Percentiles rank a stretch among this genome's conserved stretches.
Conservation (phyloP, 1,140 invertebrate species). For the Rhyacophila brunnea region DNA sequence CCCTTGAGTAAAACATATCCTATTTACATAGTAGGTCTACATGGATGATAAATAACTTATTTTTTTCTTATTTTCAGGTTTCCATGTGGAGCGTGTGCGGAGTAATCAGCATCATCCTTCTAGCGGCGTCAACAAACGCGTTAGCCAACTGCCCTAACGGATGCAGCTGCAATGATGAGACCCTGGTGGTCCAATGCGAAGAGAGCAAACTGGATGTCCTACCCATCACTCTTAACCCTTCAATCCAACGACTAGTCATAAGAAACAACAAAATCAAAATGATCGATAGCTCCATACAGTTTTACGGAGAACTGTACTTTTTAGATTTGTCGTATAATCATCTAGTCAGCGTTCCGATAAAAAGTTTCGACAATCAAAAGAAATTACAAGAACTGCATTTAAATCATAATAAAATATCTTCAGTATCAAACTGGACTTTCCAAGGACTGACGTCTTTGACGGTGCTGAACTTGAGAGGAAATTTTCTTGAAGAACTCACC, state of each 20-base stretch:
- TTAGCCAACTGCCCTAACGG: constrained; percentile 70
- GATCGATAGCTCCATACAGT: constrained; percentile 82
- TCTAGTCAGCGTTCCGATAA: constrained; percentile 72
- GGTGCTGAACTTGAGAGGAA: constrained; percentile 77
- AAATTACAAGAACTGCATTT: constrained; percentile 80
- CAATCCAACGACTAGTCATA: constrained; percentile 78
- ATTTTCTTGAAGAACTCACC: constrained; percentile 77
- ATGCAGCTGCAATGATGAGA: constrained; percentile 86
- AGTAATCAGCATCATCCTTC: constrained; percentile 11
- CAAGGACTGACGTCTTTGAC: constrained; percentile 73
- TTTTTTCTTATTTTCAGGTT: constrained; percentile 18
- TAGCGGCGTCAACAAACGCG: constrained; percentile 42
- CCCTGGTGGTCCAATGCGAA: constrained; percentile 81
- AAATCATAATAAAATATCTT: constrained; percentile 81
- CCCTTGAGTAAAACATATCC: too few species aligned
- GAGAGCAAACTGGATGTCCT: constrained; percentile 83
- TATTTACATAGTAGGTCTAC: too few species aligned
- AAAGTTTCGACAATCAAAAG: constrained; percentile 75
- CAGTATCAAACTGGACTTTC: constrained; percentile 75
- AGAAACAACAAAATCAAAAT: constrained; percentile 84
- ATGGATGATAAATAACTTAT: too few species aligned
- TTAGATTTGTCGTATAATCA: constrained; percentile 84
- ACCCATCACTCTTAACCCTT: constrained; percentile 88
- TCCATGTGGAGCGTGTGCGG: constrained; percentile 2
- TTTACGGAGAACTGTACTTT: constrained; percentile 80